Base-by-base conservation (phyloP, 2,888 invertebrate species). In the Pammene aurita region DNA sequence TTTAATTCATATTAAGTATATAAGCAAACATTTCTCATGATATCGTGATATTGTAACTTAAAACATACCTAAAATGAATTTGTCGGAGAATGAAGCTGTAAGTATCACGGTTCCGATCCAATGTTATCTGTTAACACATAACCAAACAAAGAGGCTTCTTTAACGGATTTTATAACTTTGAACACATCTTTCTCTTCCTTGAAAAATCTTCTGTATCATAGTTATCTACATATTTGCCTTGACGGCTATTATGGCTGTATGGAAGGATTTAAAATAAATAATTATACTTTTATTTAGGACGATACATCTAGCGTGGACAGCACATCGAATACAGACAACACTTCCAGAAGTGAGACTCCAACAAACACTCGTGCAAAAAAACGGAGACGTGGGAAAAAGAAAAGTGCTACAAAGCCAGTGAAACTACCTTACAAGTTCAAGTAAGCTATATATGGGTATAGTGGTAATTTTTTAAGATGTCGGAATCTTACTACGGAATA, bases 261-360 rank as follows among this genome's bases (percentile, higher is more conserved):
- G 41, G 5, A 7, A 11, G 0, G 0, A 16, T 38, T 14, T 18
- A 18, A 50, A 26, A 38, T 7, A 26, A 38, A 56, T 52, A 7
- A 62, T 62, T 42, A 55, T 34, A 11, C 18, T 71, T 48, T 58
- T 55, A 58, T 73, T 57, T 72, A 93, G 93, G 93, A 97, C 86
- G 97, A 97, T 83, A 95, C 96, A 62, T 96, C 96, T 5, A 97
- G 97, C 82, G 95, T 96, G 66, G 95, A 96, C 71, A 97, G 97
- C 82, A 95, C 96, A 34, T 95, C 96, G 4, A 96, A 96, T 18
- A 96, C 96, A 35, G 96, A 96, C 80, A 96, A 96, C 76, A 96
- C 96, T 48, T 96, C 96, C 61, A 92, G 96, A 54, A 96, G 97
- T 86, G 96, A 96, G 78, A 97, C 97, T 26, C 97, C 97, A 1